A percentile compares a stretch with the other conserved stretches of the same genome.
phyloP scores from a whole-genome alignment of 2,888 invertebrate genomes.

The Limulus polyphemus region DNA sequence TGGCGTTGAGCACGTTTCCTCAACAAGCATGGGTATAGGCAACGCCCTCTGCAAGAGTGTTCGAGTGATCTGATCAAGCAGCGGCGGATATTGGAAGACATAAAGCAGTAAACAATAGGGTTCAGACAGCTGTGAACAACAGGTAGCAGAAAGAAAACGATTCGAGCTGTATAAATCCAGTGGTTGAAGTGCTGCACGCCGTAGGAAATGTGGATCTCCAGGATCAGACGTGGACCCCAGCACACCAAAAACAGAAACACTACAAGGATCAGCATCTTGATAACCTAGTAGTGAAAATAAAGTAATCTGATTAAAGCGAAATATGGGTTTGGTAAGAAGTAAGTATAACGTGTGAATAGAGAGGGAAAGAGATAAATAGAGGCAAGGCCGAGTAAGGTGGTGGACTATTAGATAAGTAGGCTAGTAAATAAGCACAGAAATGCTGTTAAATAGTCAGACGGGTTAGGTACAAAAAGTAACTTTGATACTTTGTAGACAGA shows the following conservation, averaged over 20 bases:
- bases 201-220: slow-evolving; percentile 37
- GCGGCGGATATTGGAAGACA: slow-evolving; percentile 34
- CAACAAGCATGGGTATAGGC: not conserved
- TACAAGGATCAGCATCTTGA: slow-evolving; percentile 43
- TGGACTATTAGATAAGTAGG: too few species aligned
- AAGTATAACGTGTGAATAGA: too few species aligned
- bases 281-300: slow-evolving; percentile 37
- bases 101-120: slow-evolving; percentile 36
- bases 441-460: too few species aligned
- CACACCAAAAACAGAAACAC: slow-evolving; percentile 40
- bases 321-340: too few species aligned
- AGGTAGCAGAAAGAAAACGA: slow-evolving; percentile 31
- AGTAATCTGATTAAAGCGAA: not conserved
- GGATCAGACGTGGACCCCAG: slow-evolving; percentile 42
- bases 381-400: too few species aligned
- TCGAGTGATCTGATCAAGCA: slow-evolving; percentile 29
- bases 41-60: slow-evolving; percentile 7
- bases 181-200: slow-evolving; percentile 30
- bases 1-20: not conserved
- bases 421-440: too few species aligned
- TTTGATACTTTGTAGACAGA: too few species aligned
- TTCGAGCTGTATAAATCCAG: slow-evolving; percentile 31
- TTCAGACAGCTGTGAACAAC: slow-evolving; percentile 32
- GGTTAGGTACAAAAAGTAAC: too few species aligned
- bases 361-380: too few species aligned